A percentile compares a stretch with the other conserved stretches of the same genome.
Conservation (phyloP, 2,113 vertebrate genomes). For the Gnathonemus longibarbis region DNA sequence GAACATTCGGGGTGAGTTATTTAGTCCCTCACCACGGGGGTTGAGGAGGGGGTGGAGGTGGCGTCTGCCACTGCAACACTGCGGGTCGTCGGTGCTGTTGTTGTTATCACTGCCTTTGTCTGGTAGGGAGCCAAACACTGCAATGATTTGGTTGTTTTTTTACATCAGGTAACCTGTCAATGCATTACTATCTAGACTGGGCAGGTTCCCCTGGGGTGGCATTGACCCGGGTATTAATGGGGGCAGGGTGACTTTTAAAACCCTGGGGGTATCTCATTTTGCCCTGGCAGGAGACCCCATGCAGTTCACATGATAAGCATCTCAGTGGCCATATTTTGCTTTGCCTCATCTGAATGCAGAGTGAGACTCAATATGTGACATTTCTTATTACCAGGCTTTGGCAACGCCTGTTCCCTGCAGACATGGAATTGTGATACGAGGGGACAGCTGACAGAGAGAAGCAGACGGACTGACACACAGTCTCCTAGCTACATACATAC, state of each 20-base stretch:
- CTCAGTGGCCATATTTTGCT: background rate
- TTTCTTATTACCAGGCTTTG: background rate
- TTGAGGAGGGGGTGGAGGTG: background rate
- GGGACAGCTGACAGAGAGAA: slow-evolving; percentile 1
- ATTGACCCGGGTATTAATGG: background rate
- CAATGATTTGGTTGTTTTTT: background rate
- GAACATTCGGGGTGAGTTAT: background rate
- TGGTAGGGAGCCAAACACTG: background rate
- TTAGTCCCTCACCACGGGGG: background rate
- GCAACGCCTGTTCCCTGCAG: background rate
- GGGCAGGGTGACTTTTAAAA: background rate
- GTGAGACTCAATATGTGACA: background rate
- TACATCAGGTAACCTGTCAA: background rate
- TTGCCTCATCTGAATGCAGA: slow-evolving; percentile 1
- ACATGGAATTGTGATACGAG: background rate
- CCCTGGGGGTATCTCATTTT: background rate
- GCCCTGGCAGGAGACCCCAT: background rate
- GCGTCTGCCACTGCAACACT: background rate
- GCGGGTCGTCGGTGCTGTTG: background rate
- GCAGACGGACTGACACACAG: background rate
- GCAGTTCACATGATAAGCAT: background rate
- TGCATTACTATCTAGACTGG: background rate
- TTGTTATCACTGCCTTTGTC: background rate
- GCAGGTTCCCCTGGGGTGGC: background rate
- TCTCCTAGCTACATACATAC: background rate